A percentile compares a stretch with the other conserved stretches of the same genome.
phyloP scores from a whole-genome alignment of 53 echinoderm and acorn worm species.

The Pentamera pediparva region DNA sequence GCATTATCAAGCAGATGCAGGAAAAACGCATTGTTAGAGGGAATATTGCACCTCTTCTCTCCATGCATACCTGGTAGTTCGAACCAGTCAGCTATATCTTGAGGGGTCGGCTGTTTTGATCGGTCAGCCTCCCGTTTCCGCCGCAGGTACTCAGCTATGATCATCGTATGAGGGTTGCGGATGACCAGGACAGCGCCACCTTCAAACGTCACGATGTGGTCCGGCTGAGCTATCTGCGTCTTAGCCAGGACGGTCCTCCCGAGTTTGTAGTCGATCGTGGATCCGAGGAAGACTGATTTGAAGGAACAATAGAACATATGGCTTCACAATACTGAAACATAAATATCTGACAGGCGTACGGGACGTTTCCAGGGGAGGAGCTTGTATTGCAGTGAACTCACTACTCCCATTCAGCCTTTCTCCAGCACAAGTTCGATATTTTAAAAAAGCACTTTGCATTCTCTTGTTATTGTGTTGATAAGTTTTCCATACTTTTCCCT shows the following conservation, averaged over 20 bases:
- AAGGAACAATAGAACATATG: background rate
- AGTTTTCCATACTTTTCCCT: too few species aligned
- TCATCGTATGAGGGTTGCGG: conserved; percentile 54
- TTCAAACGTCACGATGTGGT: conserved; percentile 58
- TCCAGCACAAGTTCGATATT: too few species aligned
- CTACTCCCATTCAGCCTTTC: too few species aligned
- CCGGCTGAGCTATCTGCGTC: conserved; percentile 38
- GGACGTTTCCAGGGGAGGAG: too few species aligned
- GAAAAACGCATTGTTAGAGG: background rate
- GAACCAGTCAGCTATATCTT: conserved; percentile 49
- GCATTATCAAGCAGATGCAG: too few species aligned
- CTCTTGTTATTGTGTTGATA: too few species aligned
- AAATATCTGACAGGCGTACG: too few species aligned
- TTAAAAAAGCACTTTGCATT: too few species aligned
- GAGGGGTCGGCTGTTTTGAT: conserved; percentile 11
- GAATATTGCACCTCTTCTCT: background rate
- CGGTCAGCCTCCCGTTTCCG: conserved; percentile 30
- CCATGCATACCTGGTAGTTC: conserved; percentile 32
- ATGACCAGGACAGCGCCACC: conserved; percentile 57
- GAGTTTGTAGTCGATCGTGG: conserved; percentile 59
- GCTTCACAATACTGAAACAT: background rate
- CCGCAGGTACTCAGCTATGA: conserved; percentile 53
- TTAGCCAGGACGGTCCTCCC: conserved; percentile 56
- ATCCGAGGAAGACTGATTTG: conserved; percentile 50
- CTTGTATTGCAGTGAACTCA: too few species aligned